Evolutionary conservation across 2,113 vertebrate species (phyloP), one percentile per base, ranked within the genome.

Genomic region (Phalacrocorax brasilianus): DNA sequence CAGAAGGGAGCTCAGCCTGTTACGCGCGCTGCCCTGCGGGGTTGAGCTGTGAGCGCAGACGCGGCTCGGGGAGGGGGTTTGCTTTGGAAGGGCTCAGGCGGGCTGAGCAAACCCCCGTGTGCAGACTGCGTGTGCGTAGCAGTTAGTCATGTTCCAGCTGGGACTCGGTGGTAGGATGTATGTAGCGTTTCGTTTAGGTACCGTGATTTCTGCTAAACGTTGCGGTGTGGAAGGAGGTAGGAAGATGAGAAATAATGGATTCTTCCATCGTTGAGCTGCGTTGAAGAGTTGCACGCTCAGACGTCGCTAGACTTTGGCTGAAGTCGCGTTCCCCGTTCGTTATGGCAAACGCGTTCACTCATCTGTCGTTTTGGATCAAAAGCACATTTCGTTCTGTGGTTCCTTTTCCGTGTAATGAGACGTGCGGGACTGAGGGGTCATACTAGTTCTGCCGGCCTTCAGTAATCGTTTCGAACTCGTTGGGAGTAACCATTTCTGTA

Each of bases 11-110:
- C 42, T 45, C 14, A 1, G 42, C 24, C 42, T 22, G 9, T 11
- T 16, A 0, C 11, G 50, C 61, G 26, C 10, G 12, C 47, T 44
- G n/a, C 30, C 1, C 32, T 4, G 13, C 1, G 12, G 47, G 17
- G 66, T 27, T 89, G 6, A 24, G 3, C 33, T 2, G 1, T 2
- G 17, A 44, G 70, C 30, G 1, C 20, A 0, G 38, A 3, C 1
- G 14, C n/a, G 23, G 67, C 30, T 18, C 10, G 12, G 11, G 42
- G 22, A 8, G 59, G 74, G 35, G 7, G 11, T 6, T 59, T 11
- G 55, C 45, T 53, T 9, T 9, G 53, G 53, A 26, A 24, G 38
- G 0, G 13, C 71, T 59, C 6, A 0, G 32, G 35, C 66, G 35
- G 82, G 3, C 5, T 1, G 12, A 67, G 62, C 63, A 40, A 35